These are phyloP conservation scores for Hydrotaea diabolus DNA, from an alignment of 2,888 invertebrate genomes.

Conservation along the genomic window DNA sequence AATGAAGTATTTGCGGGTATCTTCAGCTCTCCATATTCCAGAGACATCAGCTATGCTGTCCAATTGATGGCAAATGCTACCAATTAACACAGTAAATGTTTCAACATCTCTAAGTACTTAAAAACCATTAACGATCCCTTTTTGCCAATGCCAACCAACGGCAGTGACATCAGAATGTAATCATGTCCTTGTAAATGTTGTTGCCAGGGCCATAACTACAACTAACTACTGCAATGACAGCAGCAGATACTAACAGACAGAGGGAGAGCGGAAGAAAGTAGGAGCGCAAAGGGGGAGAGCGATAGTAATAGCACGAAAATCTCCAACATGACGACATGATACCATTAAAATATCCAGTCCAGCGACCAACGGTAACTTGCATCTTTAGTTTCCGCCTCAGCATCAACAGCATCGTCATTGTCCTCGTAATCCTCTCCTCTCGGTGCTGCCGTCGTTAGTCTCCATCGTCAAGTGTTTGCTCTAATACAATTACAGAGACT, in stretches of 20 bases:
- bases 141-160: slow-evolving; percentile 11
- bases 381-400: not conserved
- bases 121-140: slow-evolving; percentile 50
- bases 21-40: too few species aligned
- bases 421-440: not conserved
- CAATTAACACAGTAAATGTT: slow-evolving; percentile 53
- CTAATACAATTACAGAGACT: slow-evolving; percentile 63
- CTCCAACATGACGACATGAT: slow-evolving; percentile 23
- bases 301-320: slow-evolving; percentile 27
- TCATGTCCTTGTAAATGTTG: slow-evolving; percentile 15
- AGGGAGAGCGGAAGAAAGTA: not conserved
- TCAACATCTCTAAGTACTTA: slow-evolving; percentile 53
- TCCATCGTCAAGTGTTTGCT: slow-evolving; percentile 42
- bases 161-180: slow-evolving; percentile 28
- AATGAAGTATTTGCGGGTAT: too few species aligned
- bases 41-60: not conserved
- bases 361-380: slow-evolving; percentile 12
- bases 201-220: not conserved
- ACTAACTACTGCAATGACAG: not conserved
- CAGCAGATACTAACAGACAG: not conserved
- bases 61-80: slow-evolving; percentile 37
- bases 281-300: not conserved
- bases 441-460: not conserved
- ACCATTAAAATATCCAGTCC: slow-evolving; percentile 37
- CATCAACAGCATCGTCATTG: slow-evolving; percentile 6